Percentiles rank a stretch among this genome's conserved stretches.
These are phyloP conservation scores for mouse (Mus musculus) DNA, from an alignment of 2,113 vertebrate genomes.

Conservation along the genomic window GRCm39 chr3:147303001-147303500, in stretches of 20 bases:
- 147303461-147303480: not conserved
- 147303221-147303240: not conserved
- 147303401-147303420: not conserved
- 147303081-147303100: not conserved
- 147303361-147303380: not conserved
- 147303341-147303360: not conserved
- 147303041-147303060: not conserved
- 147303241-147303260: not conserved
- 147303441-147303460: not conserved
- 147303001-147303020: not conserved
- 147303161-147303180: not conserved
- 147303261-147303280: not conserved
- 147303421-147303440: fast-evolving
- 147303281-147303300: not conserved
- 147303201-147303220: not conserved
- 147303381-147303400: not conserved
- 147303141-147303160: not conserved
- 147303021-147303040: not conserved
- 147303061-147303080: not conserved
- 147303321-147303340: not conserved
- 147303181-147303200: not conserved
- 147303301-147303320: not conserved
- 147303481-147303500: not conserved
- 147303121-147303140: not conserved
- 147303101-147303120: not conserved